phyloP scores from a whole-genome alignment of 1,140 invertebrate genomes.

The Leptonema lineaticorne region DNA sequence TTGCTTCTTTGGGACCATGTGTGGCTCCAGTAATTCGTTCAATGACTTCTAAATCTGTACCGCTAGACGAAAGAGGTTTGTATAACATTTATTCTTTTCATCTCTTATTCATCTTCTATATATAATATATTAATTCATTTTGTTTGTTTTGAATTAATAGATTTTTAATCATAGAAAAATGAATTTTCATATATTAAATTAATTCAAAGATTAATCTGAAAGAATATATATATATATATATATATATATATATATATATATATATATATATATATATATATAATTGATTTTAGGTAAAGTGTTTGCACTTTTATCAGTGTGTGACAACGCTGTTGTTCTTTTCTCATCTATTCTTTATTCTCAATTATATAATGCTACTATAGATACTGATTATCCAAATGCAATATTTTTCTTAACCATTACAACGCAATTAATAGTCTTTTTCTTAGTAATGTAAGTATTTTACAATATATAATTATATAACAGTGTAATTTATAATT shows the following conservation, averaged over 20 bases:
- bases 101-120: no score
- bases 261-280: no score
- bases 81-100: no score
- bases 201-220: no score
- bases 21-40: conserved; percentile 73
- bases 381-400: conserved; percentile 55
- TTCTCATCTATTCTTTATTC: conserved; percentile 69
- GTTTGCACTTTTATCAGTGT: conserved; percentile 71
- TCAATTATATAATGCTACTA: conserved; percentile 68
- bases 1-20: conserved; percentile 69
- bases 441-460: conserved; percentile 22
- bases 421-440: conserved; percentile 62
- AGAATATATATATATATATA: no score
- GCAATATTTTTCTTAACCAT: conserved; percentile 71
- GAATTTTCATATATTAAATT: no score
- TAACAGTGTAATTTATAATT: not conserved
- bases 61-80: conserved; percentile 66
- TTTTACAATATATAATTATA: not conserved
- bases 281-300: conserved; percentile 69
- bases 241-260: no score
- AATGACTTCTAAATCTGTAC: conserved; percentile 72
- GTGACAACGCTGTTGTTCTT: conserved; percentile 73
- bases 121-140: no score
- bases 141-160: no score
- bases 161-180: no score